Evolutionary conservation across 1,140 invertebrate species (phyloP), one percentile per base, ranked within the genome.

Genomic region (Heliothis virescens): DNA sequence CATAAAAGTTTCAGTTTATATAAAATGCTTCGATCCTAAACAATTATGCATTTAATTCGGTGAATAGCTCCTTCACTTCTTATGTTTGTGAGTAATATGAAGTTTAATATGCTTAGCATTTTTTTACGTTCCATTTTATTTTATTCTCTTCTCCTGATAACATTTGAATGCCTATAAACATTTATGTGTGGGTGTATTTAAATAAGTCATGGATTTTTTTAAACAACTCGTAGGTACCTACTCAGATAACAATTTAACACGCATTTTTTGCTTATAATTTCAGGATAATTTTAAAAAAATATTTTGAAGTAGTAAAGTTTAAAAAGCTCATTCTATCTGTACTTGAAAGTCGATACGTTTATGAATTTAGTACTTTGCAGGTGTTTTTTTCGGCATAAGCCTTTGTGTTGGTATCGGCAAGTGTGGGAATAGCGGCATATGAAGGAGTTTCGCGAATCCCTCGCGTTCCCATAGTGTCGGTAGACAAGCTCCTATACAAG

Each of bases 1-100:
- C 84, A 84, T 91, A 90, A 93, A 90, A 86, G 67, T 89, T 92
- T 89, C 57, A 52, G 78, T 73, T 79, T 79, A 55, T 21, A 79
- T 53, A 73, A 79, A 73, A 71, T 13, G 41, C 50, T 34, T 69
- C 5, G 15, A 65, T 73, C 50, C 59, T 50, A 72, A 21, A 26
- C 41, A 72, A 29, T 71, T 60, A 65, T 67, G 13, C n/a, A 34
- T 55, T 78, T 69, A 55, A 79, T 65, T 29, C n/a, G 13, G 41
- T 76, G 21, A 29, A 63, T 53, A 53, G 60, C 0, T 34, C 34
- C 15, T 48, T 71, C 41, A 29, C 21, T 59, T 60, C 34, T 74
- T 74, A 48, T 41, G 55, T 48, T 63, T 76, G 16, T 60, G 59
- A 48, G 57, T 74, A 34, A 18, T 34, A 53, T 76, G 21, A 65